Evolutionary conservation across 2,113 vertebrate genomes (phyloP).

Genomic region (Plecturocebus donacophilus): DNA sequence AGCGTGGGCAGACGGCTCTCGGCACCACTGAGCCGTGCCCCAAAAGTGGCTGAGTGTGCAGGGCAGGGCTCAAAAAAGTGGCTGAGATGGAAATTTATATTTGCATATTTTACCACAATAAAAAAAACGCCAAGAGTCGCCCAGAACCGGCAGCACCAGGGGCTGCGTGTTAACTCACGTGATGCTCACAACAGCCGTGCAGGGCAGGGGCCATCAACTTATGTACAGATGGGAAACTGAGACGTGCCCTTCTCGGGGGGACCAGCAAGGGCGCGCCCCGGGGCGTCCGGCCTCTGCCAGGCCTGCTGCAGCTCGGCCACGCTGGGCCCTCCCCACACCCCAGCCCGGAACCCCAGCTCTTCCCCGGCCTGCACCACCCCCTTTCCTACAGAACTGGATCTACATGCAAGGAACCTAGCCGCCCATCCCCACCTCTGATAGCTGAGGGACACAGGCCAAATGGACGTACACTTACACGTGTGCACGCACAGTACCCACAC

Average conservation of each 20-base stretch:
- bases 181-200: fast-evolving
- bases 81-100: not conserved
- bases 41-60: not conserved
- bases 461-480: not conserved
- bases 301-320: not conserved
- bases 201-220: not conserved
- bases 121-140: not conserved
- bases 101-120: not conserved
- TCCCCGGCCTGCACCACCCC: not conserved
- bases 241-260: not conserved
- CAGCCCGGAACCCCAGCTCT: not conserved
- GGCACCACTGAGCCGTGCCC: fast-evolving
- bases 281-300: not conserved
- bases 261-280: not conserved
- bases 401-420: not conserved
- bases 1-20: fast-evolving
- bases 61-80: too few relatives aligned
- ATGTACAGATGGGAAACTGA: not conserved
- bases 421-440: not conserved
- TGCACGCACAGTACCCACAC: not conserved
- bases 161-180: not conserved
- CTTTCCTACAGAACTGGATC: not conserved
- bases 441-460: not conserved
- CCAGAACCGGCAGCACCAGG: not conserved
- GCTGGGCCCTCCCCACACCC: not conserved